Evolutionary conservation across 1,140 invertebrate species (phyloP), one percentile per base, ranked within the genome.

Genomic region (Capitella teleta): DNA sequence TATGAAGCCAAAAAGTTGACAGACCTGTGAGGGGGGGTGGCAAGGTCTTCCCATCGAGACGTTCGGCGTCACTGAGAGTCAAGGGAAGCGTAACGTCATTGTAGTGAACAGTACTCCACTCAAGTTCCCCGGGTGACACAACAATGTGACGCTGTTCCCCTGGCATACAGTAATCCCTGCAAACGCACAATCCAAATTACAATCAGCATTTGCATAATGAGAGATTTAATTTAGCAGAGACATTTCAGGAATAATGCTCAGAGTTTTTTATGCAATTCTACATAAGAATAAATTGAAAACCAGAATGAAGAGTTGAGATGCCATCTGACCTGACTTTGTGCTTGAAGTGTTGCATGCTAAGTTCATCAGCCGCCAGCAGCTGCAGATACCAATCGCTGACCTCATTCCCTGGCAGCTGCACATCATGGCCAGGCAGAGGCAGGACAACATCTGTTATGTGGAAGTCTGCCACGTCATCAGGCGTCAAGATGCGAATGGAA

Each of bases 131-230:
- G 1, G 86, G 83, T 28, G 77, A 66, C 32, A 79, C 75, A 1
- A 87, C 52, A 26, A 93, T 67, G 61, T 80, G 81, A 36, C 93
- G 80, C 64, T 94, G 95, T 16, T 79, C 77, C 21, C 91, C 90
- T 28, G 78, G 77, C 40, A 94, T 68, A 2, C 79, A 79, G 69
- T 86, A 93, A 32, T 81, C 78, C 65, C 87, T 92, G 60, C 28
- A 60, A 79, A 57, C 46, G 38, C n/a, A n/a, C n/a, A n/a, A n/a
- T n/a, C n/a, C n/a, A n/a, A n/a, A n/a, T n/a, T n/a, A n/a, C n/a
- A n/a, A n/a, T n/a, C n/a, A n/a, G n/a, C n/a, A n/a, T n/a, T n/a
- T n/a, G n/a, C n/a, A n/a, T n/a, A n/a, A n/a, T n/a, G n/a, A n/a
- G n/a, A n/a, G n/a, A n/a, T n/a, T n/a, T n/a, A n/a, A n/a, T n/a